Evolutionary conservation across 2,797 vertebrate species (phyloP), one percentile per base, ranked within the genome.

Genomic region (Syngnathus acus): DNA sequence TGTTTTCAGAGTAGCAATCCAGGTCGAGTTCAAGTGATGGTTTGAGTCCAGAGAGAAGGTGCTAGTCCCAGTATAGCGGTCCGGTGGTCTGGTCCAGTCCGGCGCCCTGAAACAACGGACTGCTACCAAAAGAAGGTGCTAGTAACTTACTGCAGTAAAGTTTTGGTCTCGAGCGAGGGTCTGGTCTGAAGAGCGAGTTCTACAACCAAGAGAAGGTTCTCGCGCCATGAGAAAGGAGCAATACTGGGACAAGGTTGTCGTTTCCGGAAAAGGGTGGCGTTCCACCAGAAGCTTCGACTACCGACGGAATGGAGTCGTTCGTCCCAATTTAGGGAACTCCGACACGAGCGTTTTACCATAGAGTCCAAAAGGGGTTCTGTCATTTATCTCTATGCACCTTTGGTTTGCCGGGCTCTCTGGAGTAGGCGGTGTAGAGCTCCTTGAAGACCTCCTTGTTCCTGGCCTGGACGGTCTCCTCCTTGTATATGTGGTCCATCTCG

Each of bases 401-500:
- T 94, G 97, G 95, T 93, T 93, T 97, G 78, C 93, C 95, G 0
- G 97, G 96, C 74, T 99, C 97, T 88, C 97, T 92, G 74, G 97
- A 99, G 80, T 98, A 99, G 62, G 96, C 96, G 0, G 97, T 91
- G 84, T 93, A 95, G 68, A 99, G 92, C 77, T 98, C 96, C 87
- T 94, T 90, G 91, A 99, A 98, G 82, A 95, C 93, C 0, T 92
- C 92, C 66, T 94, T 94, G 88, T 90, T 93, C 89, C 93, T 95
- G 82, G 95, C 95, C 83, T 95, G 92, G 51, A 94, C 88, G 0
- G 96, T 93, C 86, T 99, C 97, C 65, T 98, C 95, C 78, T 91
- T 93, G 88, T 99, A 99, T 83, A 99, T 98, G 87, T 99, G 96
- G 75, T 99, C 97, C 3, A 95, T 93, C 87, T 95, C 93, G 66